phyloP scores from a whole-genome alignment of 2,797 vertebrate genomes.

The Pipistrellus pygmaeus region DNA sequence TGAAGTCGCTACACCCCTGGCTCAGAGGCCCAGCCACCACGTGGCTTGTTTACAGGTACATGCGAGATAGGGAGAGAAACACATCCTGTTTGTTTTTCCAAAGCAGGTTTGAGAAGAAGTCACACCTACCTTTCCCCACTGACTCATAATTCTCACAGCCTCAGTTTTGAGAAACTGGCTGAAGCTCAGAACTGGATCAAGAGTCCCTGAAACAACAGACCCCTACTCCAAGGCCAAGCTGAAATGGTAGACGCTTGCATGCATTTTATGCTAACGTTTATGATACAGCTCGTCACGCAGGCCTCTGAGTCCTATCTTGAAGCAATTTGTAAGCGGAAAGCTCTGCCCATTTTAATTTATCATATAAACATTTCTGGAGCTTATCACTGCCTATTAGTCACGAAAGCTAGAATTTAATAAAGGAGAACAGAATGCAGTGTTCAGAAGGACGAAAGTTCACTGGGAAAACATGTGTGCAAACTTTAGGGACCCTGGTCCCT shows the following conservation, averaged over 20 bases:
- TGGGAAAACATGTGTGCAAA: conserved; percentile 25
- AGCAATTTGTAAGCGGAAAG: conserved; percentile 74
- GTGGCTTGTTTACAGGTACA: conserved; percentile 64
- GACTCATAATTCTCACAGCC: conserved; percentile 45
- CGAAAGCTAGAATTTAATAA: conserved; percentile 77
- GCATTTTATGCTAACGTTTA: conserved; percentile 49
- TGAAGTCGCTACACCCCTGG: conserved; percentile 67
- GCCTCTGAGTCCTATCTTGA: conserved; percentile 68
- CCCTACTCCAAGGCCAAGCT: not conserved
- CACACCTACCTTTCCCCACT: not conserved
- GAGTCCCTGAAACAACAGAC: not conserved
- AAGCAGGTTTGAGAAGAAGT: conserved; percentile 48
- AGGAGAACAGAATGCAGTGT: conserved; percentile 71
- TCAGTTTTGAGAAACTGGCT: conserved; percentile 15
- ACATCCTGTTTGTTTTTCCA: conserved; percentile 54
- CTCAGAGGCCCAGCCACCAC: conserved; percentile 60
- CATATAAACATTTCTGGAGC: conserved; percentile 64
- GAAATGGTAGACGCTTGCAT: conserved; percentile 8
- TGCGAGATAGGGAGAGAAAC: conserved; percentile 32
- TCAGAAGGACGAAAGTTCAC: conserved; percentile 72
- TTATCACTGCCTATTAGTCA: conserved; percentile 69
- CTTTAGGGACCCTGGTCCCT: not conserved
- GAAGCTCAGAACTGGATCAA: not conserved
- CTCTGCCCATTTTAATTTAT: conserved; percentile 65
- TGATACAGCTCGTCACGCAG: conserved; percentile 26